Evolutionary conservation across 2,888 invertebrate genomes (phyloP), one percentile per base, ranked within the genome.

Genomic region (Ophioninae sp.): DNA sequence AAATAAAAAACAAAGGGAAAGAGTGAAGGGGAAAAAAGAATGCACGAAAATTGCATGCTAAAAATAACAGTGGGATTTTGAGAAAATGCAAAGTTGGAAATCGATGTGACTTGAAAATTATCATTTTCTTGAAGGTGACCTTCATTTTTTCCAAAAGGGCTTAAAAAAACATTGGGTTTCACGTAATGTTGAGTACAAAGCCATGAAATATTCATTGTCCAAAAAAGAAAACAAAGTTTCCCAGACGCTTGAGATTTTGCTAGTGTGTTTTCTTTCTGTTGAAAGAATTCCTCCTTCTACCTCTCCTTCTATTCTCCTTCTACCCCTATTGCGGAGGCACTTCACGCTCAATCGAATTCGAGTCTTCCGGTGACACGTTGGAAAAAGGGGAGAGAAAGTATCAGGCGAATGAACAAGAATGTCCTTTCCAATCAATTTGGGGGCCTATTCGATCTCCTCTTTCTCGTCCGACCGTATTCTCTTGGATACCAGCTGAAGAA

Each of bases 31-130:
- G 10, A 79, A 80, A 82, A 39, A 61, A 79, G 56, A 71, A 17
- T 3, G 56, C 2, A 44, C n/a, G 8, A 41, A 76, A 81, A 68
- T 84, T 76, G 72, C 79, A 83, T 85, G 84, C 85, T 81, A 71
- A 82, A 81, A 69, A 51, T 71, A 71, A 80, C 74, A 71, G 86
- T 79, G 20, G 6, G 69, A 64, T 41, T 76, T 39, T 56, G 64
- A 72, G 79, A 86, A 85, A 82, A 85, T 84, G 75, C 6, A 82
- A 71, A 77, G 69, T 67, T 44, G 58, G 23, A 58, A 61, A 77
- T 30, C 58, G 71, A 17, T n/a, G 22, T 63, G 23, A 0, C 51
- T 2, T 51, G 3, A 17, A 51, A 51, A 30, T 30, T 51, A 0
- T 17, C 13, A 13, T 51, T 51, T 51, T 6, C 13, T 6, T 13